Base-by-base conservation (phyloP, 2,797 vertebrate species). In the Aplochiton taeniatus region DNA sequence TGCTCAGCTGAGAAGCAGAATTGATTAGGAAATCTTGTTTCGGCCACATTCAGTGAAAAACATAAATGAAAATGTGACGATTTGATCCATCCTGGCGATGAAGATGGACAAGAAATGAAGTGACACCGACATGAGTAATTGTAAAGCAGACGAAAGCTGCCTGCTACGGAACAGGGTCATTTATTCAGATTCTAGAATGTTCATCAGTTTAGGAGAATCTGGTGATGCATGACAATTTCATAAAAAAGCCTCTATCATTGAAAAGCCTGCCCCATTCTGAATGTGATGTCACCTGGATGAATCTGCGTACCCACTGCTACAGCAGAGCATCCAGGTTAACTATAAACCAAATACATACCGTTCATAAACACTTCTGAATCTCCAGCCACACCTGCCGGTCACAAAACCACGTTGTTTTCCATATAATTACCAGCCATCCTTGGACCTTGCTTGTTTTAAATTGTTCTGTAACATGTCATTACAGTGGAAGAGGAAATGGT, bases 381-480 rank as follows among this genome's bases (percentile, higher is more conserved):
- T n/a, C n/a, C n/a, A n/a, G n/a, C n/a, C 31, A 31, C 31, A 3
- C 2, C 31, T 6, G 31, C 31, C 6, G 31, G 31, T 6, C 31
- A 31, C 3, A 31, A 31, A 31, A 31, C 31, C 31, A 3, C 2
- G 6, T 3, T 31, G 6, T 31, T 3, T 31, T 31, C 31, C 31
- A 31, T 31, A 31, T 31, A 31, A 31, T 31, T 78, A 19, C 4
- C 70, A 64, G 4, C 73, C 80, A 66, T 83, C 77, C 63, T 72
- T 78, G 84, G 86, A 89, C 88, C 89, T 88, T 86, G 85, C 58
- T 47, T 75, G 70, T 85, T 80, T 88, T 84, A 87, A 85, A 77
- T 75, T 78, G 79, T 75, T 73, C 78, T 85, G 86, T 85, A 81
- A 85, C 65, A 80, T 88, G 88, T 89, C 89, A 88, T 82, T 85